These are phyloP conservation scores for Neodontobutis hainanensis DNA, from an alignment of 2,113 vertebrate species.

Conservation along the genomic window DNA sequence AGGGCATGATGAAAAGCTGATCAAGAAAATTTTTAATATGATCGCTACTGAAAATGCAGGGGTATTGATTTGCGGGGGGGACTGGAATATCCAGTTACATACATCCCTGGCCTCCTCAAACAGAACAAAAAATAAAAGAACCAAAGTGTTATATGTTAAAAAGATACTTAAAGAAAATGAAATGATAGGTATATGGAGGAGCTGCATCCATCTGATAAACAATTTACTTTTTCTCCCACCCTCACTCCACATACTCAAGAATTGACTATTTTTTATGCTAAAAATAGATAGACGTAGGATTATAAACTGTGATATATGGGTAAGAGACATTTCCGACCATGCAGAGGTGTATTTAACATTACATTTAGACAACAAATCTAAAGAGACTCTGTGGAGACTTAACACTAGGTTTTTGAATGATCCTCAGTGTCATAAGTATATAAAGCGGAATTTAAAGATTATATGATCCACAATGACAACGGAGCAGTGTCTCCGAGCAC, in stretches of 20 bases:
- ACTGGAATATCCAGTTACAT: background rate
- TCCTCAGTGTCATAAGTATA: background rate
- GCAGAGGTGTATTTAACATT: background rate
- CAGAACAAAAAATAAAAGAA: background rate
- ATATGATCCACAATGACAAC: background rate
- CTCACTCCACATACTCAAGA: background rate
- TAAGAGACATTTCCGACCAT: background rate
- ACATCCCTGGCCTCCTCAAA: background rate
- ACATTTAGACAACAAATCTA: background rate
- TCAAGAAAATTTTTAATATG: background rate
- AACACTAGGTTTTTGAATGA: background rate
- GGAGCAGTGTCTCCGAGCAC: background rate
- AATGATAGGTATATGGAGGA: background rate
- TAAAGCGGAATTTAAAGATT: background rate
- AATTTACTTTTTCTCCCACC: background rate
- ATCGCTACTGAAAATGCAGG: background rate
- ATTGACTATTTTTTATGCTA: background rate
- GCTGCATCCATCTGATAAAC: background rate
- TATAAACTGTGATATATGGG: background rate
- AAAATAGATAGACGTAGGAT: background rate
- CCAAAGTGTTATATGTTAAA: background rate
- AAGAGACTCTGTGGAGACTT: background rate
- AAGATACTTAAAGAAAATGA: background rate
- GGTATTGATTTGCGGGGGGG: background rate
- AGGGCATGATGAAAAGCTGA: too few species aligned